Evolutionary conservation across 2,888 invertebrate species (phyloP).

Genomic region (Celastrina argiolus): DNA sequence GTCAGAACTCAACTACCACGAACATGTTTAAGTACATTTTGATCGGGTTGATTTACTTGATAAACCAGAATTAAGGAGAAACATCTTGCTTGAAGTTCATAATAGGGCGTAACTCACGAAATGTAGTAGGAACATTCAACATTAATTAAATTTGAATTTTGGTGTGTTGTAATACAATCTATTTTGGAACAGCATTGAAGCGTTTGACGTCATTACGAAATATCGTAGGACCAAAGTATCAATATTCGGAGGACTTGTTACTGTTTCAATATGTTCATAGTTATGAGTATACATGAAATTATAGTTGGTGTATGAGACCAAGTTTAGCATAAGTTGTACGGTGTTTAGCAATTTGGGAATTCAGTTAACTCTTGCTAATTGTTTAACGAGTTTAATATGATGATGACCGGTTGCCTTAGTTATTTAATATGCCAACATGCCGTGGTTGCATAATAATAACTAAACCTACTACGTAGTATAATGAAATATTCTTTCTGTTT

Average conservation of each 20-base stretch:
- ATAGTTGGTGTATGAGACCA: slow-evolving; percentile 32
- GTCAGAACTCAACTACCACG: background rate
- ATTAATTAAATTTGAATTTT: background rate
- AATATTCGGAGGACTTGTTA: slow-evolving; percentile 32
- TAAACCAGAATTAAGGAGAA: slow-evolving; percentile 11
- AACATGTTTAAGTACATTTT: background rate
- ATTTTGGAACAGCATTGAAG: background rate
- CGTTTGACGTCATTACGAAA: background rate
- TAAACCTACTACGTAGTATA: too few relatives aligned
- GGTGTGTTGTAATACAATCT: background rate
- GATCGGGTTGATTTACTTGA: slow-evolving; percentile 11
- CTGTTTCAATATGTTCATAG: slow-evolving; percentile 35
- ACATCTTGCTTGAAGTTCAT: slow-evolving; percentile 15
- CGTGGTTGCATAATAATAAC: too few relatives aligned
- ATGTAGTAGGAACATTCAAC: background rate
- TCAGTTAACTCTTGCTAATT: slow-evolving; percentile 30
- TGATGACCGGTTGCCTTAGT: background rate
- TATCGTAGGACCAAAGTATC: slow-evolving; percentile 26
- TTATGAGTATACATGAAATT: slow-evolving; percentile 36
- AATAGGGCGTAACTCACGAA: background rate
- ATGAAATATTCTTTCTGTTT: too few relatives aligned
- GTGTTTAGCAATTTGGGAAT: slow-evolving; percentile 26
- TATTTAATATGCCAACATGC: background rate
- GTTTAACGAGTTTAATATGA: slow-evolving; percentile 12
- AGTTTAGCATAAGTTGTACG: slow-evolving; percentile 31